phyloP scores from a whole-genome alignment of 2,113 vertebrate genomes.

The Cephalopholis sonnerati region DNA sequence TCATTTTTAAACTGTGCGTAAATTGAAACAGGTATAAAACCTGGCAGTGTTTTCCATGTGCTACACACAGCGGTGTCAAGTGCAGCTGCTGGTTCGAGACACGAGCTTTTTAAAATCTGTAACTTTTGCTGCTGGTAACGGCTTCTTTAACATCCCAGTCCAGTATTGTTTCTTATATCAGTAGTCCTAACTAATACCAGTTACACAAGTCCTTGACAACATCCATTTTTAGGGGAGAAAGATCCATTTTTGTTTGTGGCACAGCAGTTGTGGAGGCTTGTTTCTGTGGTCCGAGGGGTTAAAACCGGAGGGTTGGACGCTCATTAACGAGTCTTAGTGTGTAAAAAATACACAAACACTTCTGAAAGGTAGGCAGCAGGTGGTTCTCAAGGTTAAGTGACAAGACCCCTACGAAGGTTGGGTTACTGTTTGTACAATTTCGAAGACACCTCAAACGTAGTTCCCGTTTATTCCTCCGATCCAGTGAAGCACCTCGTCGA shows the following conservation, averaged over 20 bases:
- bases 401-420: slow-evolving; percentile 66
- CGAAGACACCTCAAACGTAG: slow-evolving; percentile 46
- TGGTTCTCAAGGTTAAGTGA: slow-evolving; percentile 80
- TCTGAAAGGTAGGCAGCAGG: slow-evolving; percentile 83
- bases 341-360: slow-evolving; percentile 76
- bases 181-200: slow-evolving; percentile 76
- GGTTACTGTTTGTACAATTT: slow-evolving; percentile 70
- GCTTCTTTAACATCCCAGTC: slow-evolving; percentile 49
- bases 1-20: slow-evolving; percentile 70
- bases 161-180: slow-evolving; percentile 64
- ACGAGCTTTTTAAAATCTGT: slow-evolving; percentile 33
- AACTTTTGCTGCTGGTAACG: slow-evolving; percentile 69
- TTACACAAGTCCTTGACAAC: slow-evolving; percentile 77
- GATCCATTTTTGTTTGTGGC: slow-evolving; percentile 66
- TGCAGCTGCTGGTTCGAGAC: slow-evolving; percentile 81
- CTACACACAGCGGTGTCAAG: slow-evolving; percentile 72
- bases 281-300: slow-evolving; percentile 67
- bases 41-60: slow-evolving; percentile 80
- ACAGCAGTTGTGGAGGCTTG: slow-evolving; percentile 74
- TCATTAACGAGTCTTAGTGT: slow-evolving; percentile 60
- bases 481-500: slow-evolving; percentile 50
- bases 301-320: slow-evolving; percentile 49
- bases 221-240: slow-evolving; percentile 63
- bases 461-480: slow-evolving; percentile 15
- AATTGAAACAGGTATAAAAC: slow-evolving; percentile 71